Base-by-base conservation (phyloP, 2,888 invertebrate genomes). In the Leucophenga montana region DNA sequence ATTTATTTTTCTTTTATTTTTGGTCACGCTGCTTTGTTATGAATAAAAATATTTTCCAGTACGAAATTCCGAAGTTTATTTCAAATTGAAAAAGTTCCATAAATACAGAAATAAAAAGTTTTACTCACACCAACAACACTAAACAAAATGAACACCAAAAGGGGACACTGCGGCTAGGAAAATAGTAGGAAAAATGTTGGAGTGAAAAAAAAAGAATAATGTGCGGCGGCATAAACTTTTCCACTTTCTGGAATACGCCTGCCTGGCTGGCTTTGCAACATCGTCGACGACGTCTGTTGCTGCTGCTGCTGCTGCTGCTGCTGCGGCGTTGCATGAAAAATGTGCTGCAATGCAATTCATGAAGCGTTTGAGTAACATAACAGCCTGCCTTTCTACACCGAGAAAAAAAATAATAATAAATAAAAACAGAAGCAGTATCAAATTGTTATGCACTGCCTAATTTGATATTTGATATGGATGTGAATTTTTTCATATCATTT, bases 1-100 rank as follows among this genome's bases (percentile, higher is more conserved):
- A 67, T 50, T 67, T 71, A 65, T 39, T 68, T 68, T 73, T 77
- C 75, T 76, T 74, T 72, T 54, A 72, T 73, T 70, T 74, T 72
- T 68, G 74, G 77, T 73, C 78, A 80, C 82, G 80, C 72, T 73
- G 75, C 75, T 77, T 82, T 82, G 82, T 82, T 84, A 75, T 80
- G 84, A 83, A 80, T 82, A 81, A 80, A 82, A 79, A 83, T 82
- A 71, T 74, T 20, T 53, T 33, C n/a, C 61, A 61, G 73, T 73
- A 78, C 79, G 74, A 76, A 80, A 80, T 79, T 71, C 73, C 72
- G 69, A 81, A 80, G 79, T 83, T 81, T 80, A 81, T 79, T 81
- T 80, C 80, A 84, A 81, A 81, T 81, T 81, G 81, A 81, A 81
- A 81, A 81, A 81, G 84, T 81, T 81, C 75, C 77, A 81, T 81